phyloP scores from a whole-genome alignment of 2,797 vertebrate species.

The Gymnocypris eckloni region DNA sequence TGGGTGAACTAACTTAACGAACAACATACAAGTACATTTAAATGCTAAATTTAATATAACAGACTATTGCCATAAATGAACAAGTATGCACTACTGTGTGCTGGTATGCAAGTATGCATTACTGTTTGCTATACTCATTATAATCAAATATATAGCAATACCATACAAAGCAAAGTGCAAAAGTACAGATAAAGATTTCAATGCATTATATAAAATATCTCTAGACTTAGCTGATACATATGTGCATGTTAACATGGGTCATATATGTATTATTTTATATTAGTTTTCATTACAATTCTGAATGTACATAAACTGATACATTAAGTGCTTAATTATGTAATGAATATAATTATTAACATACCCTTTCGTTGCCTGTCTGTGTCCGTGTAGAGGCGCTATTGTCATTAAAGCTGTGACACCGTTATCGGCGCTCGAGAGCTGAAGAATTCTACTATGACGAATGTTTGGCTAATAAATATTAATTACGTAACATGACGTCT shows the following conservation, averaged over 20 bases:
- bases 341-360: background rate
- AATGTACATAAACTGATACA: background rate
- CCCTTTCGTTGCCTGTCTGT: background rate
- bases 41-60: background rate
- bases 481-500: background rate
- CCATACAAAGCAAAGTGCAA: no score
- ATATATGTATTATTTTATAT: background rate
- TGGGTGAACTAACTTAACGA: background rate
- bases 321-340: background rate
- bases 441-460: background rate
- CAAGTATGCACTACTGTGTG: background rate
- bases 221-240: background rate
- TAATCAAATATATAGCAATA: background rate
- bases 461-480: background rate
- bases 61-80: background rate
- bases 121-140: background rate
- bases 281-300: background rate
- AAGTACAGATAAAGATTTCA: background rate
- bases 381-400: constrained; percentile 57
- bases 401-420: background rate
- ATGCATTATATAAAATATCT: background rate
- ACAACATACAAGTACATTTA: background rate
- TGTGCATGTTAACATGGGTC: background rate
- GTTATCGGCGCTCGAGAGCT: background rate
- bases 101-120: background rate